Percentiles rank a stretch among this genome's conserved stretches.
phyloP scores from a whole-genome alignment of 2,888 invertebrate species.

The Tubulanus polymorphus region DNA sequence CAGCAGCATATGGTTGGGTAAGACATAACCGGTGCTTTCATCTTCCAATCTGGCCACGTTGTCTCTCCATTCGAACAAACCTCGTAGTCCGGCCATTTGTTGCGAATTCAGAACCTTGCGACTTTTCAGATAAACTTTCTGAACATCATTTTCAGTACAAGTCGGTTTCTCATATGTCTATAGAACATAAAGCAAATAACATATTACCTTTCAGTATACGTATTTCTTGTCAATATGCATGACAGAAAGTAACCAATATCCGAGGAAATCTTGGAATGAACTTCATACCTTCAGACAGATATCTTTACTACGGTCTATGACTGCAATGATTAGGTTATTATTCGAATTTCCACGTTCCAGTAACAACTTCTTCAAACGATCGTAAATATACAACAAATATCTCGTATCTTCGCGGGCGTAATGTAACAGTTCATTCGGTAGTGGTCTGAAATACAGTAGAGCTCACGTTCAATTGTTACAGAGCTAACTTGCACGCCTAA shows the following conservation, averaged over 20 bases:
- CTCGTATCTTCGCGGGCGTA: conserved; percentile 96
- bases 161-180: conserved; percentile 76
- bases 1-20: conserved; percentile 94
- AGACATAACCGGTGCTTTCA: conserved; percentile 83
- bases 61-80: conserved; percentile 87
- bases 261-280: too few species aligned
- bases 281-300: conserved; percentile 66
- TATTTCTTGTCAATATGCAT: too few species aligned
- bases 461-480: too few species aligned
- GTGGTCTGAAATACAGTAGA: conserved; percentile 70
- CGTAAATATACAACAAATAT: conserved; percentile 85
- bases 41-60: conserved; percentile 77
- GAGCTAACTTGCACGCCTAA: too few species aligned
- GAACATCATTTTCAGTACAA: conserved; percentile 66
- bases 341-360: conserved; percentile 62
- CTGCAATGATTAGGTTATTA: conserved; percentile 65
- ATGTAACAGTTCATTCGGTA: conserved; percentile 71
- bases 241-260: too few species aligned
- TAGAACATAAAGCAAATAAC: conserved; percentile 3
- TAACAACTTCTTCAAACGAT: conserved; percentile 71
- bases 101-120: conserved; percentile 77
- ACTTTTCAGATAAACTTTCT: conserved; percentile 73
- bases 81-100: conserved; percentile 77
- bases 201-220: too few species aligned
- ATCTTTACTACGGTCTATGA: conserved; percentile 70